Base-by-base conservation (phyloP, 2,888 invertebrate species). In the Galerucella nymphaeae region DNA sequence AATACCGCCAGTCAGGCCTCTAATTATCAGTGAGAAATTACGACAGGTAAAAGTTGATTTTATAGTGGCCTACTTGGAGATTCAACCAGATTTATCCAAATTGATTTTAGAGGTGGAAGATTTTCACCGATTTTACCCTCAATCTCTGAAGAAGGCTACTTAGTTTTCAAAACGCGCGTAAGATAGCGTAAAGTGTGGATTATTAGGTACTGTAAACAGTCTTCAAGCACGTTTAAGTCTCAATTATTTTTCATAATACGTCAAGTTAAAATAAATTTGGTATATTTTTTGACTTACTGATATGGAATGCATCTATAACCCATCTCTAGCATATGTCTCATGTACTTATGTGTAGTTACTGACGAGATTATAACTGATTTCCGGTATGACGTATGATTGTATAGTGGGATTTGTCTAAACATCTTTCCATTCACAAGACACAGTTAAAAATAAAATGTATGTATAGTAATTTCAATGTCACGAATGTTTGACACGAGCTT, bases 311-410 rank as follows among this genome's bases (percentile, higher is more conserved):
- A 38, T 59, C 30, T 5, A 14, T 1, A 8, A 59, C 38, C 61
- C 61, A 62, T 42, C 61, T 62, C 61, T 62, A 62, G 61, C 59
- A 42, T 62, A 16, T 62, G 38, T 14, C 61, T 42, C 42, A 62
- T 62, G 42, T 62, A 62, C 74, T 64, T 70, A 65, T 68, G 74
- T 68, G 67, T 67, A 74, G 67, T 74, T 75, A 72, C 73, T 69
- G 71, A 71, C 71, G 55, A 64, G 75, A 78, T 79, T 78, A 79
- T 78, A 76, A 77, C 77, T 74, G 76, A 79, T 77, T 78, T 79
- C 79, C 79, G 77, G 77, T 78, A 78, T 79, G 77, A 78, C 77
- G 78, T 78, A 57, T 75, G 71, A 59, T 71, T 63, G 75, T 75
- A 72, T 74, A 72, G 68, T 61, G 68, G 70, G 65, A 66, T 58